A percentile compares a stretch with the other conserved stretches of the same genome.
Evolutionary conservation across 2,113 vertebrate genomes (phyloP).

Genomic region (Pavo muticus): DNA sequence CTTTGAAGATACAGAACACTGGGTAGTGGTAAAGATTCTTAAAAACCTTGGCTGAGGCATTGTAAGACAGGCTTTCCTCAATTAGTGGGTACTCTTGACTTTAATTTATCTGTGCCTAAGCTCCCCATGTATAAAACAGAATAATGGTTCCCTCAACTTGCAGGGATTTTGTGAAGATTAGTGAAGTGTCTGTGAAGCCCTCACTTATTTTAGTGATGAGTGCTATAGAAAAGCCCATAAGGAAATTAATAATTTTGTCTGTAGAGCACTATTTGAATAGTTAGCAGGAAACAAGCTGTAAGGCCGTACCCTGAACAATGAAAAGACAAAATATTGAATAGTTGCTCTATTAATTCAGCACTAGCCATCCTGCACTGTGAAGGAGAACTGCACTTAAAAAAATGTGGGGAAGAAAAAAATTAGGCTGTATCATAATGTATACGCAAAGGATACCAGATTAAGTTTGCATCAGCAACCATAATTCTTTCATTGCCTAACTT

Average conservation of each 20-base stretch:
- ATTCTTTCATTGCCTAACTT: conserved; percentile 51
- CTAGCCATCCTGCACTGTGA: conserved; percentile 41
- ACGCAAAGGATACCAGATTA: conserved; percentile 46
- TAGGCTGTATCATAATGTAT: conserved; percentile 44
- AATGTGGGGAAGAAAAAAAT: conserved; percentile 36
- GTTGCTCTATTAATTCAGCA: conserved; percentile 61
- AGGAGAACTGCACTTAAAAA: conserved; percentile 49
- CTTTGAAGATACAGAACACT: conserved; percentile 42
- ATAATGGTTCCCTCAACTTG: conserved; percentile 26
- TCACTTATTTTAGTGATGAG: conserved; percentile 57
- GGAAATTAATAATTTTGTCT: conserved; percentile 72
- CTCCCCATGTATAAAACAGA: conserved; percentile 19
- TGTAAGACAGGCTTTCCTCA: conserved; percentile 45
- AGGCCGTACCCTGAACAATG: conserved; percentile 59
- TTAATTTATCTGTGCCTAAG: conserved; percentile 53
- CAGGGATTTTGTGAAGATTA: conserved; percentile 60
- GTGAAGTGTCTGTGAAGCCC: conserved; percentile 56
- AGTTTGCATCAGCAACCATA: conserved; percentile 42
- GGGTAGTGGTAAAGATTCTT: conserved; percentile 16
- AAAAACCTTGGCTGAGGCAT: conserved; percentile 28
- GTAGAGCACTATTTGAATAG: conserved; percentile 57
- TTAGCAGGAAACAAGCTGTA: conserved; percentile 62
- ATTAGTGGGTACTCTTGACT: conserved; percentile 26
- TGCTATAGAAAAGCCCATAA: conserved; percentile 55
- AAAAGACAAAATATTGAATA: conserved; percentile 66